A percentile compares a stretch with the other conserved stretches of the same genome.
These are phyloP conservation scores for Eupeodes luniger DNA, from an alignment of 2,888 invertebrate species.

Conservation along the genomic window DNA sequence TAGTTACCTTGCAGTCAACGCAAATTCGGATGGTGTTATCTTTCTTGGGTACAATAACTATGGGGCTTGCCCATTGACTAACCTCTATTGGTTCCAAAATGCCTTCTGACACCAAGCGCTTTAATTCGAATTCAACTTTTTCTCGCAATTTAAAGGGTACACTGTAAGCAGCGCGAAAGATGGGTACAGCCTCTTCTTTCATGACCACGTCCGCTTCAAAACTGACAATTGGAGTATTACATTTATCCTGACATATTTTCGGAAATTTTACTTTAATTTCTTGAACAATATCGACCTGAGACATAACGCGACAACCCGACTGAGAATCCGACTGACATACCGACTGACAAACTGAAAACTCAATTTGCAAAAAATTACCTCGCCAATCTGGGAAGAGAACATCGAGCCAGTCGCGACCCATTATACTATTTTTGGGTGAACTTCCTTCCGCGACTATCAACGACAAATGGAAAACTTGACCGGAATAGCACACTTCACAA, in stretches of 20 bases:
- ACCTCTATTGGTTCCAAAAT: no score
- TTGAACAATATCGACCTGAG: no score
- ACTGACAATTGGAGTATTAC: not conserved
- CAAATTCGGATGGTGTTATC: no score
- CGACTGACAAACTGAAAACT: not conserved
- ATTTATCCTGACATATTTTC: not conserved
- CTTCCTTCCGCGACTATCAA: not conserved
- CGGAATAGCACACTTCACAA: not conserved
- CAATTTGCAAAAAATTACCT: slow-evolving; percentile 1
- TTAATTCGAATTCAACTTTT: not conserved
- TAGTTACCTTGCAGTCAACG: no score
- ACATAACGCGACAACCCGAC: not conserved
- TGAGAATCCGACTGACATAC: not conserved
- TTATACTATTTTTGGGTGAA: slow-evolving; percentile 7
- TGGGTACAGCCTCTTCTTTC: not conserved
- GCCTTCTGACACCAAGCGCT: no score
- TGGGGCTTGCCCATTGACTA: no score
- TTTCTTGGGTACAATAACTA: no score
- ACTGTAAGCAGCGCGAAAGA: not conserved
- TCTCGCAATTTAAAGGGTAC: not conserved
- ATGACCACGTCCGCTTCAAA: not conserved
- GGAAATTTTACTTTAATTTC: slow-evolving; percentile 5
- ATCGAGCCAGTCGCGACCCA: slow-evolving; percentile 8
- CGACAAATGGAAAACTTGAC: not conserved
- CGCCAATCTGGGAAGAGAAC: not conserved